These are phyloP conservation scores for Ostrea edulis DNA, from an alignment of 1,140 invertebrate genomes.

Conservation along the genomic window DNA sequence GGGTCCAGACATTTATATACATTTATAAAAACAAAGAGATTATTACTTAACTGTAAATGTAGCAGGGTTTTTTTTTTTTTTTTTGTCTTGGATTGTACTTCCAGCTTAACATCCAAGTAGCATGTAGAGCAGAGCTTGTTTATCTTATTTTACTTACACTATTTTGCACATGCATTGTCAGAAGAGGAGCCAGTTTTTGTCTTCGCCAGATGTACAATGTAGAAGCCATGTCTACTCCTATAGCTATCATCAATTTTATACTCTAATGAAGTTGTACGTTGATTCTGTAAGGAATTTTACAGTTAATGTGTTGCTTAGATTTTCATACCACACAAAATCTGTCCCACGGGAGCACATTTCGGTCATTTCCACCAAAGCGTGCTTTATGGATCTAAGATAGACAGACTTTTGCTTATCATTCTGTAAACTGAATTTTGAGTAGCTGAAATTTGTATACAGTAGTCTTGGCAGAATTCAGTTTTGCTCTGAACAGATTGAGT, in stretches of 20 bases:
- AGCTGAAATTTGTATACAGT: slow-evolving; percentile 13
- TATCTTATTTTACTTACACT: neutral
- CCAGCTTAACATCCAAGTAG: neutral
- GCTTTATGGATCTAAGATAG: neutral
- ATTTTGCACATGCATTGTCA: neutral
- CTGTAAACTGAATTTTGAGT: neutral
- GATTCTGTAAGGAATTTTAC: neutral
- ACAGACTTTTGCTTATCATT: neutral
- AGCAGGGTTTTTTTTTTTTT: neutral
- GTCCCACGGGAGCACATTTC: neutral
- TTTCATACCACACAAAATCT: neutral
- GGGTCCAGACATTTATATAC: too few species aligned
- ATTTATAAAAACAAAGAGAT: too few species aligned
- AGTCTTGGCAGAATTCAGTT: neutral
- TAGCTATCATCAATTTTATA: neutral
- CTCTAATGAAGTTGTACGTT: neutral
- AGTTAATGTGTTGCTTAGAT: neutral
- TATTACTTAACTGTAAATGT: neutral
- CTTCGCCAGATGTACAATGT: neutral
- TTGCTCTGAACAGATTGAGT: neutral
- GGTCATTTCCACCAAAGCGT: slow-evolving; percentile 24
- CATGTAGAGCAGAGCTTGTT: neutral
- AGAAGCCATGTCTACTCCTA: neutral
- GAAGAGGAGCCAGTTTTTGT: neutral
- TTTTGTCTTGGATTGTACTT: neutral